Evolutionary conservation across 2,888 invertebrate genomes (phyloP).

Genomic region (Antheraea assamensis): DNA sequence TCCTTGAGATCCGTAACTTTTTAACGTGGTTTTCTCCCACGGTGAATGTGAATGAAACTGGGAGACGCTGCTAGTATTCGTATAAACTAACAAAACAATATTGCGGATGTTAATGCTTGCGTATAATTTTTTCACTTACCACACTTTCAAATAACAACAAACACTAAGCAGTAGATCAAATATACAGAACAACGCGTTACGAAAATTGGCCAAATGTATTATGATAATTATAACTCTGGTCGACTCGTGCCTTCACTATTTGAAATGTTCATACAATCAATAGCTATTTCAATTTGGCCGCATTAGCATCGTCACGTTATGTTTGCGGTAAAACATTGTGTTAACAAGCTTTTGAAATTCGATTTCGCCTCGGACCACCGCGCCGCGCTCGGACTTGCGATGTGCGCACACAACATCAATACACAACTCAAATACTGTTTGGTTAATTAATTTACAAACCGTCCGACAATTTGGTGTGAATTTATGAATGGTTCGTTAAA

Average conservation of each 20-base stretch:
- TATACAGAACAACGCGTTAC: constrained; percentile 39
- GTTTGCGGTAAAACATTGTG: constrained; percentile 20
- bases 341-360: constrained; percentile 22
- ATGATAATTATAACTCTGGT: constrained; percentile 49
- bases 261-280: constrained; percentile 56
- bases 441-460: constrained; percentile 18
- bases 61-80: too few relatives aligned
- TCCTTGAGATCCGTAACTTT: too few relatives aligned
- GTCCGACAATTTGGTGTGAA: constrained; percentile 13
- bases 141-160: constrained; percentile 18
- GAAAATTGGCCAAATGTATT: constrained; percentile 62
- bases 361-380: constrained; percentile 46
- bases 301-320: constrained; percentile 45
- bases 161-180: constrained; percentile 29
- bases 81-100: too few relatives aligned
- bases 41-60: too few relatives aligned
- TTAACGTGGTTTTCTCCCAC: too few relatives aligned
- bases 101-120: background rate
- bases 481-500: constrained; percentile 17
- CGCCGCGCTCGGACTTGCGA: background rate
- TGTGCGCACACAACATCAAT: constrained; percentile 13
- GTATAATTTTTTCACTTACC: background rate
- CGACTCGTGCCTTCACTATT: constrained; percentile 53
- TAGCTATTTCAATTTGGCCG: constrained; percentile 67
- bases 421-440: constrained; percentile 8